Percentiles rank a stretch among this genome's conserved stretches.
These are phyloP conservation scores for Suillia variegata DNA, from an alignment of 2,888 invertebrate species.

Conservation along the genomic window DNA sequence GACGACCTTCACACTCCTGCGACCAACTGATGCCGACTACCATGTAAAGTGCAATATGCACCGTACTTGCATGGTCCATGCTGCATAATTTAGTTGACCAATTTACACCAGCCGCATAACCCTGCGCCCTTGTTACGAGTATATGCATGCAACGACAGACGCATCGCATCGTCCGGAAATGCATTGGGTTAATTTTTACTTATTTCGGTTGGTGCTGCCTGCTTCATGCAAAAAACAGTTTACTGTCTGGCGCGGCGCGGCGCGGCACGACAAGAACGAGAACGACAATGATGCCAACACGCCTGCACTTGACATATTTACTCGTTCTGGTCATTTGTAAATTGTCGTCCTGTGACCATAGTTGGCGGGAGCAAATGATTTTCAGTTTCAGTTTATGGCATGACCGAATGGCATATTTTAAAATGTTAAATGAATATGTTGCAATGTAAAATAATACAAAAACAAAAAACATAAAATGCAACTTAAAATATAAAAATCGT, in stretches of 20 bases:
- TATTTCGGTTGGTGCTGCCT: not conserved
- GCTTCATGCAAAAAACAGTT: not conserved
- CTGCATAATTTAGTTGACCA: slow-evolving; percentile 54
- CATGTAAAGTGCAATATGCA: not conserved
- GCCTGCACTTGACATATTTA: slow-evolving; percentile 59
- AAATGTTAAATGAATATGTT: too few species aligned
- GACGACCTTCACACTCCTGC: slow-evolving; percentile 4
- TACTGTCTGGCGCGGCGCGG: not conserved
- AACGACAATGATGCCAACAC: slow-evolving; percentile 34
- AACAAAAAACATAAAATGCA: not conserved
- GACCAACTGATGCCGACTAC: not conserved
- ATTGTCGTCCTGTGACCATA: slow-evolving; percentile 12
- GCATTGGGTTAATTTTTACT: not conserved
- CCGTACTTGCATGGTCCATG: not conserved
- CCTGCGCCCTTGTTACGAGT: slow-evolving; percentile 46
- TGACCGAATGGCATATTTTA: slow-evolving; percentile 40
- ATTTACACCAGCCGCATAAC: slow-evolving; percentile 41
- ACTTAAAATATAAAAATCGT: not conserved
- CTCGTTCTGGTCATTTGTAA: slow-evolving; percentile 46
- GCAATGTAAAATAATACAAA: slow-evolving; percentile 1
- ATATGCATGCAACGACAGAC: slow-evolving; percentile 32
- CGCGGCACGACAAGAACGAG: not conserved
- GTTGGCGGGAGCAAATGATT: not conserved
- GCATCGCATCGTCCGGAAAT: not conserved
- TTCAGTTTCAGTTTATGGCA: slow-evolving; percentile 29